Base-by-base conservation (phyloP, 2,797 vertebrate genomes). In the Danio aesculapii region DNA sequence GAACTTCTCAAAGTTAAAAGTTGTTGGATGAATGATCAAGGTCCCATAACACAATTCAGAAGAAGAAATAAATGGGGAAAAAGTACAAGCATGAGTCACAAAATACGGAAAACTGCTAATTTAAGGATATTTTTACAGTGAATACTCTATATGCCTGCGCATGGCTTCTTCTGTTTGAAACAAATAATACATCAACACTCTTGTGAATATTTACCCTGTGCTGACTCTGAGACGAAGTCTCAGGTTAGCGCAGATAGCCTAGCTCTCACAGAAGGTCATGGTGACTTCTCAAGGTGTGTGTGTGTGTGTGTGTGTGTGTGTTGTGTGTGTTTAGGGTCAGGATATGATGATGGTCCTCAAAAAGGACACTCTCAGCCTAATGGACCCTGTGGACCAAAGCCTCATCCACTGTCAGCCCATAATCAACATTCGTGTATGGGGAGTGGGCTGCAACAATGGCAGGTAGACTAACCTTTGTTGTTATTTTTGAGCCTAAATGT, bases 311-410 rank as follows among this genome's bases (percentile, higher is more conserved):
- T 68, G 39, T 68, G 12, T 63, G 11, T 79, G 12, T 76, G 39
- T 73, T 71, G 62, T 59, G n/a, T 70, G n/a, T 59, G 11, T n/a
- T 61, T 89, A 98, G 98, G 97, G 96, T 67, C 96, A 96, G 83
- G 96, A 98, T 86, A 96, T 99, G 95, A 93, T 96, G 90, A 94
- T 99, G 94, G 95, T 99, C 77, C 92, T 99, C 87, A 98, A 96
- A 93, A 97, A 97, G 86, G 97, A 98, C 89, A 96, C 95, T 5
- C 93, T 99, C 89, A 97, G 94, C 75, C 88, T 99, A 30, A 90
- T 99, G 92, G 97, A 99, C 84, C 96, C 97, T 0, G 85, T 97
- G 3, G 96, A 99, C 91, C 95, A 87, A 90, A 96, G 95, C 85
- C 94, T 96, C 69, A 95, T 99, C 83, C 96, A 98, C 86, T 93